phyloP scores from a whole-genome alignment of 2,888 invertebrate species.

The Parapristionchus giblindavisi region DNA sequence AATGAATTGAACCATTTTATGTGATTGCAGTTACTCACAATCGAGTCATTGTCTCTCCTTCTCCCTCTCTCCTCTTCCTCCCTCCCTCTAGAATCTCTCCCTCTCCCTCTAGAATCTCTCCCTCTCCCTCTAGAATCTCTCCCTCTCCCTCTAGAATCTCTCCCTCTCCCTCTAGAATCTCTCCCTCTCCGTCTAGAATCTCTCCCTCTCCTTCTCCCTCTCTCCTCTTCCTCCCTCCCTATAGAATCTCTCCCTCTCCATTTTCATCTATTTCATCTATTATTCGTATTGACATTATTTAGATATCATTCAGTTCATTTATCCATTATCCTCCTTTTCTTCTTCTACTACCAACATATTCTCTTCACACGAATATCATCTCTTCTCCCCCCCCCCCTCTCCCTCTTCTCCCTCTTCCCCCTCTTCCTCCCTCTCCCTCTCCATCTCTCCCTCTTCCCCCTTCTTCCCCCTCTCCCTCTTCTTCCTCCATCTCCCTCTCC shows the following conservation, averaged over 20 bases:
- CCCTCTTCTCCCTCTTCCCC: not conserved
- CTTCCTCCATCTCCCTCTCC: conserved; percentile 8
- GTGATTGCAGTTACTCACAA: not conserved
- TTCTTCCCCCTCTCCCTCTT: not conserved
- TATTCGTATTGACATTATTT: no score
- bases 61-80: not conserved
- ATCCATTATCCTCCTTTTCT: no score
- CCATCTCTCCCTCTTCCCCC: not conserved
- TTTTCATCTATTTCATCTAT: no score
- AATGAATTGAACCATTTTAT: not conserved
- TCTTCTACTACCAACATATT: no score
- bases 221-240: not conserved
- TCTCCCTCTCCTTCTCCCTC: conserved; percentile 1
- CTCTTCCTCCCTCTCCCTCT: conserved; percentile 11
- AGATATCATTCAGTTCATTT: no score
- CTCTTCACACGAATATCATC: not conserved
- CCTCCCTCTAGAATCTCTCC: conserved; percentile 4
- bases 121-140: no score
- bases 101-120: conserved; percentile 13
- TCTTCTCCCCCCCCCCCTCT: not conserved
- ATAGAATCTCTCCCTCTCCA: not conserved
- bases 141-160: not conserved
- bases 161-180: not conserved
- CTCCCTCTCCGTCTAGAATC: conserved; percentile 14
- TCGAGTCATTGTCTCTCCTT: conserved; percentile 23